These are phyloP conservation scores for Lutraria rhynchaena DNA, from an alignment of 1,140 invertebrate species.

Conservation along the genomic window DNA sequence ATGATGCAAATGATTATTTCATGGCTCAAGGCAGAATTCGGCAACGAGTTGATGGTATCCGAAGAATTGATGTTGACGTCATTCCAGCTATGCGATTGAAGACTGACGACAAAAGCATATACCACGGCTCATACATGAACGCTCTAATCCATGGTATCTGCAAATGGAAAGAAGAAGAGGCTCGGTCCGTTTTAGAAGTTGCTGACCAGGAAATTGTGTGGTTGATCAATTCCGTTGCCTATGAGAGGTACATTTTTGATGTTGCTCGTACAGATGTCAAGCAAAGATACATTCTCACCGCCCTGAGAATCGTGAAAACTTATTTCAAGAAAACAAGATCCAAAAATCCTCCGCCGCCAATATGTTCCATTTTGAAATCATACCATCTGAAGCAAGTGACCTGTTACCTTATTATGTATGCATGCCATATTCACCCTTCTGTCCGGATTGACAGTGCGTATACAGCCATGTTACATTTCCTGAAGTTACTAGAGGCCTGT, in stretches of 20 bases:
- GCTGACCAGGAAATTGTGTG: constrained; percentile 21
- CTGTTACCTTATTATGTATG: constrained; percentile 20
- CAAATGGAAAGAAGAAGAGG: constrained; percentile 45
- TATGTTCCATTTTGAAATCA: constrained; percentile 15
- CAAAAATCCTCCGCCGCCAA: constrained; percentile 3
- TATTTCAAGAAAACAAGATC: constrained; percentile 21
- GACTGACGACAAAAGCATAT: neutral
- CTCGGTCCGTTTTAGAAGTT: neutral
- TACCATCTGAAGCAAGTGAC: constrained; percentile 47
- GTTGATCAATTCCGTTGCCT: constrained; percentile 29
- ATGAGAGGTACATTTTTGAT: constrained; percentile 46
- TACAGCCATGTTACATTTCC: constrained; percentile 8
- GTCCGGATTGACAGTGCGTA: neutral
- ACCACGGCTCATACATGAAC: neutral
- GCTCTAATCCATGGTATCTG: constrained; percentile 28
- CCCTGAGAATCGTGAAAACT: constrained; percentile 28
- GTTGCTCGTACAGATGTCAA: constrained; percentile 13
- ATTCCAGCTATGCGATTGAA: constrained; percentile 23
- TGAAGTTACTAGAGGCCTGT: neutral
- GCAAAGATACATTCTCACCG: constrained; percentile 31
- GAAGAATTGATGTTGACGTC: constrained; percentile 37
- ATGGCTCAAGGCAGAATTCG: constrained; percentile 19
- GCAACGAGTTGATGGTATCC: neutral
- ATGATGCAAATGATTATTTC: neutral
- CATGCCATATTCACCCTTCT: neutral